Conservation (phyloP, 1,140 invertebrate genomes). For the Acromyrmex heyeri region DNA sequence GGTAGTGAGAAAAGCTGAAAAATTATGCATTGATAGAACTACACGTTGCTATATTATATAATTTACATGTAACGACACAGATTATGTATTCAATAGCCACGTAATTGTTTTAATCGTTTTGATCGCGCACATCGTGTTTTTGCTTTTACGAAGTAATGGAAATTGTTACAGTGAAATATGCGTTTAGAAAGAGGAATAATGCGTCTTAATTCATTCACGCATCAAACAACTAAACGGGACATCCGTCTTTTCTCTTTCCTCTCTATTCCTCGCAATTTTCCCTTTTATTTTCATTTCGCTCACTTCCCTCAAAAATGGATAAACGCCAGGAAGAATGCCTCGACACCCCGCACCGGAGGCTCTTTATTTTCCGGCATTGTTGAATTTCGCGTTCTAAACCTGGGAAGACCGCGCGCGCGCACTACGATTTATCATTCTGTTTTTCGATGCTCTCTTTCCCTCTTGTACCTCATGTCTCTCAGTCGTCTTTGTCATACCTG, state of each 20-base stretch:
- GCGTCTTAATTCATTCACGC: neutral
- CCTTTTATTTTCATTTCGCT: constrained; percentile 68
- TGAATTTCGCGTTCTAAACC: constrained; percentile 69
- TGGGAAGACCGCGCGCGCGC: constrained; percentile 57
- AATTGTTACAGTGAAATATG: constrained; percentile 1
- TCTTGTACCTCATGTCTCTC: constrained; percentile 23
- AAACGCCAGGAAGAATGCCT: constrained; percentile 72
- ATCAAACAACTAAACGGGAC: constrained; percentile 29
- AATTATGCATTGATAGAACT: neutral
- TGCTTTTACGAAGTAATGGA: neutral
- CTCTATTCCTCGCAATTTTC: constrained; percentile 34
- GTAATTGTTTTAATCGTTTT: neutral
- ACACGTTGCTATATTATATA: neutral
- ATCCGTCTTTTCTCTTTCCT: constrained; percentile 19
- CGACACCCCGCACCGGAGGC: constrained; percentile 67
- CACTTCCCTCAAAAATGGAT: constrained; percentile 69
- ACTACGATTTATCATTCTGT: constrained; percentile 78
- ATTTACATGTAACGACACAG: neutral
- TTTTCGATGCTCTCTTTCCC: constrained; percentile 64
- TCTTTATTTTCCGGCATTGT: constrained; percentile 75
- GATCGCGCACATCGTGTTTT: neutral
- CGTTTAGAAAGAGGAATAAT: neutral
- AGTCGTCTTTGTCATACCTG: constrained; percentile 54
- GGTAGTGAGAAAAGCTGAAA: too few relatives aligned
- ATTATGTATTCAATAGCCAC: neutral